Base-by-base conservation (phyloP, 1,140 invertebrate genomes). In the Pseudomyrmex sp. region DNA sequence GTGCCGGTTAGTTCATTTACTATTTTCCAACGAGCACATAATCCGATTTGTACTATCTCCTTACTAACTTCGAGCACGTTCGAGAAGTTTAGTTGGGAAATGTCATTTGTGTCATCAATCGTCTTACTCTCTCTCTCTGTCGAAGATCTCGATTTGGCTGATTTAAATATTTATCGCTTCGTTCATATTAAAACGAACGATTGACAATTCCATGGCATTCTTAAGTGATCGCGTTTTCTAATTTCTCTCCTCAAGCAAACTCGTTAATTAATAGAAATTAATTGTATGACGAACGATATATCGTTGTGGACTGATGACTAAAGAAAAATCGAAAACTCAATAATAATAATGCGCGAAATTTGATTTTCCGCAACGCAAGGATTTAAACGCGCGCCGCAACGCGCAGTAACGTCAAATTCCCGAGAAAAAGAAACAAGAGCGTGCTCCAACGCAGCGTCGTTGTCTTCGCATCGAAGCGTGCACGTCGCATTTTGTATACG, bases 391-490 rank as follows among this genome's bases (percentile, higher is more conserved):
- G 54, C 75, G 13, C 58, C 58, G 46, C 35, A 8, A 23, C 54
- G 44, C 20, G 75, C 12, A 58, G 15, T 48, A 70, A 59, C 35
- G 20, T 44, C 1, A 66, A 65, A 79, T 84, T 2, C 3, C 56
- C 15, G 54, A 70, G 63, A 56, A 44, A 59, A 61, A 23, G 44
- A 54, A 80, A 80, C 10, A 66, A 69, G 76, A 79, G 54, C 76
- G 66, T 70, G 54, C 23, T 80, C 23, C 10, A 70, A 80, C 76
- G 76, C 76, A 83, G 18, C 72, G 86, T 87, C 26, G 26, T 87
- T 80, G 35, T 86, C 86, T 86, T 75, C 85, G 62, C 35, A 68
- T 83, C 73, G 79, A 82, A 69, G 66, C 79, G 68, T 85, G 73
- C 66, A 56, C 83, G 72, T 87, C 85, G 80, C 56, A 50, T 79